Percentiles rank a stretch among this genome's conserved stretches.
These are phyloP conservation scores for Sclerurus mexicanus DNA, from an alignment of 2,113 vertebrate species.

Conservation along the genomic window DNA sequence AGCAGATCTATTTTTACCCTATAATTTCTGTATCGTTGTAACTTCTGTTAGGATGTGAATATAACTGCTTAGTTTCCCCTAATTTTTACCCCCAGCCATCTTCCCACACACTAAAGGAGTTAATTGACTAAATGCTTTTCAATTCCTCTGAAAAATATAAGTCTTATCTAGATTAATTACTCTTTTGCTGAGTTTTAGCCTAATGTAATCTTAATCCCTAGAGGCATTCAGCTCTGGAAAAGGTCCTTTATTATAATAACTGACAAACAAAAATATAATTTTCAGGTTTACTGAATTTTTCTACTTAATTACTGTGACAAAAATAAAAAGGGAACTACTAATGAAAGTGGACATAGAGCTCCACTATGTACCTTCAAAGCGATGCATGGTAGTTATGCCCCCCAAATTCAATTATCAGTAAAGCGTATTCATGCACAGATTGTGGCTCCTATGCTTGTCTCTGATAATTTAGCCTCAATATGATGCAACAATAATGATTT, in stretches of 20 bases:
- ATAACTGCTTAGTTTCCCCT: not conserved
- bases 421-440: not conserved
- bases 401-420: not conserved
- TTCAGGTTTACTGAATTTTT: not conserved
- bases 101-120: not conserved
- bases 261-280: not conserved
- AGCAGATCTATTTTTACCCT: not conserved
- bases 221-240: not conserved
- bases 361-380: not conserved
- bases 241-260: not conserved
- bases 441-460: not conserved
- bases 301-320: not conserved
- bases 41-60: not conserved
- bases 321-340: not conserved
- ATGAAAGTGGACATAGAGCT: not conserved
- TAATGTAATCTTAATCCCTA: not conserved
- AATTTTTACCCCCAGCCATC: not conserved
- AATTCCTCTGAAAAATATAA: not conserved
- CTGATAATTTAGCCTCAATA: slow-evolving; percentile 22
- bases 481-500: not conserved
- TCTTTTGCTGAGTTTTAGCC: not conserved
- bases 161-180: not conserved
- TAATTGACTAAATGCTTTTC: not conserved
- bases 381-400: not conserved
- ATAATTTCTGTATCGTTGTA: not conserved